phyloP scores from a whole-genome alignment of 2,888 invertebrate genomes.

The Hemicrepidius hirtus region DNA sequence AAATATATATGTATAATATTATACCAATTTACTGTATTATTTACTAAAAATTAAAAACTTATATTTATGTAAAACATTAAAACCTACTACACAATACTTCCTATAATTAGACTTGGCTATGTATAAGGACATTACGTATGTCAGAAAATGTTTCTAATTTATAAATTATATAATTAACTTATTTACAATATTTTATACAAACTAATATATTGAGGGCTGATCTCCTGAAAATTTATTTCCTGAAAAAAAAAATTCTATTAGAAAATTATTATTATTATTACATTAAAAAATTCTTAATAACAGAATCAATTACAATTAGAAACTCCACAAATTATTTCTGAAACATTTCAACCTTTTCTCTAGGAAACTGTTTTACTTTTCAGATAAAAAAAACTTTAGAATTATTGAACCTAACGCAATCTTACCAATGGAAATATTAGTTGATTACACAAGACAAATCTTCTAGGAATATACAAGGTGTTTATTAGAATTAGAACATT shows the following conservation, averaged over 20 bases:
- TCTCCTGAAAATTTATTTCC: neutral
- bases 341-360: too few species aligned
- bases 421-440: too few species aligned
- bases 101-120: neutral
- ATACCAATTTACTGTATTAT: slow-evolving; percentile 4
- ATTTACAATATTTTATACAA: slow-evolving; percentile 6
- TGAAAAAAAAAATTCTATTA: slow-evolving; percentile 3
- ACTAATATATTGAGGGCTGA: neutral
- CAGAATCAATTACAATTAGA: too few species aligned
- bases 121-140: slow-evolving; percentile 2
- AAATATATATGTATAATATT: neutral
- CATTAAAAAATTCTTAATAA: too few species aligned
- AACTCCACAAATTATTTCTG: too few species aligned
- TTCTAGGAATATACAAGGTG: too few species aligned
- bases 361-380: too few species aligned
- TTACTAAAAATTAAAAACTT: neutral
- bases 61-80: slow-evolving; percentile 3
- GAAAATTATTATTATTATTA: too few species aligned
- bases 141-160: slow-evolving; percentile 12
- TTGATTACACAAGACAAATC: too few species aligned
- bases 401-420: too few species aligned
- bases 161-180: slow-evolving; percentile 9
- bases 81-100: neutral
- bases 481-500: too few species aligned
- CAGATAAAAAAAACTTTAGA: too few species aligned